Conservation (phyloP, 2,113 vertebrate species). For the Macrotis lagotis region DNA sequence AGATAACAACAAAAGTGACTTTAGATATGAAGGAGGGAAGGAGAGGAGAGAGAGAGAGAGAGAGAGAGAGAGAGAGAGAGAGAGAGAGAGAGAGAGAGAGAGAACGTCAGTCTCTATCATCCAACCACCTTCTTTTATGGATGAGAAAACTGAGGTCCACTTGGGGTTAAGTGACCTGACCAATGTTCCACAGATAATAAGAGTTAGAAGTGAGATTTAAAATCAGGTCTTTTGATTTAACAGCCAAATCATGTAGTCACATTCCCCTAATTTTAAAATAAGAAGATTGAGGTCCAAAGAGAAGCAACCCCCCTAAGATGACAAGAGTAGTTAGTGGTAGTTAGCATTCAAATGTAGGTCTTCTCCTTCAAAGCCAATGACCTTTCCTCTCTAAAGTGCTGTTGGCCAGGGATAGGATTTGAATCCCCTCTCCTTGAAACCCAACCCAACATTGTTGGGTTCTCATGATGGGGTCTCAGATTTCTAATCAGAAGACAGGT, state of each 20-base stretch:
- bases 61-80: too few species aligned
- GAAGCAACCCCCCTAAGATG: not conserved
- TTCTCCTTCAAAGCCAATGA: not conserved
- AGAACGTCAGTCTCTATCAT: too few species aligned
- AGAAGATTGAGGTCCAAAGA: not conserved
- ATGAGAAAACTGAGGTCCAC: not conserved
- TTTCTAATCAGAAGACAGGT: not conserved
- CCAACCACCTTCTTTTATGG: not conserved
- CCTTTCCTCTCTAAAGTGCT: not conserved
- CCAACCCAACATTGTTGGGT: not conserved
- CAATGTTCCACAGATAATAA: not conserved
- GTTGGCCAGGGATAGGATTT: not conserved
- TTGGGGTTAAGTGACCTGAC: not conserved
- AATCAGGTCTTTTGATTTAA: not conserved
- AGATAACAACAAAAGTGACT: not conserved
- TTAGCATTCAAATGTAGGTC: not conserved
- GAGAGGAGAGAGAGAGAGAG: too few species aligned
- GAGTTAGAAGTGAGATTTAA: not conserved
- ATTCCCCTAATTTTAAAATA: not conserved
- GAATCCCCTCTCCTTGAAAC: not conserved
- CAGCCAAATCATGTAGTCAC: not conserved
- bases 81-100: too few species aligned
- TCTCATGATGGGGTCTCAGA: not conserved
- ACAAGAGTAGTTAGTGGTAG: not conserved
- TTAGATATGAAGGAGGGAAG: too few species aligned